These are phyloP conservation scores for Dolomedes plantarius DNA, from an alignment of 2,888 invertebrate species.

Conservation along the genomic window DNA sequence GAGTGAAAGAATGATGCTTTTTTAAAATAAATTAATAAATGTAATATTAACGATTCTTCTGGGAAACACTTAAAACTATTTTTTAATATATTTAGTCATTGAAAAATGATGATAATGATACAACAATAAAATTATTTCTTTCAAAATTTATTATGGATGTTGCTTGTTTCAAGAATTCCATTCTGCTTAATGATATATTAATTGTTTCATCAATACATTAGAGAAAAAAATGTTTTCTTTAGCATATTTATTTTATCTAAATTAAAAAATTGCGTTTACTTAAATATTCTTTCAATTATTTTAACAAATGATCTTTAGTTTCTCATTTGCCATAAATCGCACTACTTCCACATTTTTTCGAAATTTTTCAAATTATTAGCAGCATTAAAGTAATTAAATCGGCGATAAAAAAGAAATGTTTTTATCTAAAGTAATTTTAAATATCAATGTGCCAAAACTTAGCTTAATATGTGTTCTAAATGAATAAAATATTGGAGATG, in stretches of 20 bases:
- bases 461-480: background rate
- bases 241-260: background rate
- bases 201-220: constrained; percentile 1
- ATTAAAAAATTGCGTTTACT: background rate
- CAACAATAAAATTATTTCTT: background rate
- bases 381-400: background rate
- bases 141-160: background rate
- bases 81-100: background rate
- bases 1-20: too few relatives aligned
- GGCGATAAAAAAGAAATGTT: background rate
- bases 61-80: background rate
- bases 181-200: background rate
- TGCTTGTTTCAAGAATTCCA: background rate
- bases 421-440: background rate
- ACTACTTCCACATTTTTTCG: background rate
- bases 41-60: background rate
- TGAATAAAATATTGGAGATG: background rate
- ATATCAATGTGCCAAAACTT: background rate
- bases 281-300: background rate
- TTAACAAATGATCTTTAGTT: background rate
- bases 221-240: background rate
- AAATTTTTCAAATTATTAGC: background rate
- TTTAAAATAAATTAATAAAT: too few relatives aligned
- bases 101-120: background rate
- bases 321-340: background rate